These are phyloP conservation scores for Leptodactylus fallax DNA, from an alignment of 2,797 vertebrate genomes.

Conservation along the genomic window DNA sequence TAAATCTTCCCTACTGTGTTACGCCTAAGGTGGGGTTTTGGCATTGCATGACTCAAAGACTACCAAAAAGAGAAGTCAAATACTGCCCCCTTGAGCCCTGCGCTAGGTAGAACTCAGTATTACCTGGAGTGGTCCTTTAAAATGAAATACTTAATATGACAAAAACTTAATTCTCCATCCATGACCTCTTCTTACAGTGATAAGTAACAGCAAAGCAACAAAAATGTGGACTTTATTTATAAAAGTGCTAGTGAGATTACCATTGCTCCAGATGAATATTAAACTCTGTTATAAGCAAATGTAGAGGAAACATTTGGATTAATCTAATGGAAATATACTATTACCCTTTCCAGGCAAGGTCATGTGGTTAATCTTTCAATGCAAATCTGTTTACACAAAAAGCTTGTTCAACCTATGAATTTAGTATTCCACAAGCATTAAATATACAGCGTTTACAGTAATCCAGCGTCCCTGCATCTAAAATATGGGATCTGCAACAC, in stretches of 20 bases:
- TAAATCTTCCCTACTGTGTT: no score
- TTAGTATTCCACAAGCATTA: background rate
- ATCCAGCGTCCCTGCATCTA: background rate
- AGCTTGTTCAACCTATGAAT: slow-evolving; percentile 6
- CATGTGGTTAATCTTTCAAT: slow-evolving; percentile 31
- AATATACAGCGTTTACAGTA: background rate
- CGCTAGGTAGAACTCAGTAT: no score
- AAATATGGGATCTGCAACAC: background rate
- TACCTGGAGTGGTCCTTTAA: background rate
- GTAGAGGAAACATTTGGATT: slow-evolving; percentile 5
- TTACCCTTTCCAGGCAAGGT: slow-evolving; percentile 32
- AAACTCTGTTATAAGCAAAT: slow-evolving; percentile 9
- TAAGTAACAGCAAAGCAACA: background rate
- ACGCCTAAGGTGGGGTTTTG: no score
- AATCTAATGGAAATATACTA: slow-evolving; percentile 19
- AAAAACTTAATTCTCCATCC: background rate
- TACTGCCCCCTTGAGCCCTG: no score
- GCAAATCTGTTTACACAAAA: slow-evolving; percentile 40
- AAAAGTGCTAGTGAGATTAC: background rate
- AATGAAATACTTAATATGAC: background rate
- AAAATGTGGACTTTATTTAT: slow-evolving; percentile 2
- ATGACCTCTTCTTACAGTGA: no score
- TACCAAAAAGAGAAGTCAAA: no score
- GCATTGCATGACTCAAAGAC: no score
- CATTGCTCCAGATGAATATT: background rate